Evolutionary conservation across 2,888 invertebrate species (phyloP).

Genomic region (Lacanobia wlatinum): DNA sequence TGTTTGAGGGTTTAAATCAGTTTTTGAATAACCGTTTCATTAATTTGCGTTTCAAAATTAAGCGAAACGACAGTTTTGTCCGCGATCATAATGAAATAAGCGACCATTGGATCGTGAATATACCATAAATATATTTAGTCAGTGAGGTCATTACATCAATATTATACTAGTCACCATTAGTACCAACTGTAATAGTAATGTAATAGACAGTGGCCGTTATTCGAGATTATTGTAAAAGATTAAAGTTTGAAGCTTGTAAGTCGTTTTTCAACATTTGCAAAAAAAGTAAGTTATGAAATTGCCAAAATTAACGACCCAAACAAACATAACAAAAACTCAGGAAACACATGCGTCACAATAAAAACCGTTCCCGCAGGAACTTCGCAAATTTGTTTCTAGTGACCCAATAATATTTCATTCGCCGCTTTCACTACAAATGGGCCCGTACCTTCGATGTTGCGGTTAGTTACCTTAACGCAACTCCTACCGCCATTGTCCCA

Average conservation of each 20-base stretch:
- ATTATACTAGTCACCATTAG: background rate
- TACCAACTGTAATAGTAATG: background rate
- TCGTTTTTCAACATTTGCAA: background rate
- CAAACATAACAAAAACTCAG: constrained; percentile 37
- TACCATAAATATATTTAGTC: background rate
- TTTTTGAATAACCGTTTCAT: constrained; percentile 5
- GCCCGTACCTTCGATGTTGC: constrained; percentile 69
- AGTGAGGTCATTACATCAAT: background rate
- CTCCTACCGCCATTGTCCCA: constrained; percentile 69
- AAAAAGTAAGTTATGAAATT: constrained; percentile 14
- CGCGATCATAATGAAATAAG: background rate
- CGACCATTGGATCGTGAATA: background rate
- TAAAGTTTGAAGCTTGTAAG: background rate
- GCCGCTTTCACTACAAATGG: constrained; percentile 57
- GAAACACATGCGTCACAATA: constrained; percentile 51
- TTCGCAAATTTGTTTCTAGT: constrained; percentile 63
- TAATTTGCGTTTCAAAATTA: background rate
- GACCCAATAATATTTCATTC: constrained; percentile 64
- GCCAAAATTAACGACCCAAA: constrained; percentile 26
- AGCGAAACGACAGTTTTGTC: background rate
- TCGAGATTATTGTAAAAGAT: background rate
- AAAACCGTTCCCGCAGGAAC: constrained; percentile 56
- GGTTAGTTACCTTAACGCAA: constrained; percentile 79
- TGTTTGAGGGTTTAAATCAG: background rate
- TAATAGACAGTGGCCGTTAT: background rate